Percentiles rank a stretch among this genome's conserved stretches.
These are phyloP conservation scores for Phoxinus phoxinus DNA, from an alignment of 2,113 vertebrate genomes.

Conservation along the genomic window DNA sequence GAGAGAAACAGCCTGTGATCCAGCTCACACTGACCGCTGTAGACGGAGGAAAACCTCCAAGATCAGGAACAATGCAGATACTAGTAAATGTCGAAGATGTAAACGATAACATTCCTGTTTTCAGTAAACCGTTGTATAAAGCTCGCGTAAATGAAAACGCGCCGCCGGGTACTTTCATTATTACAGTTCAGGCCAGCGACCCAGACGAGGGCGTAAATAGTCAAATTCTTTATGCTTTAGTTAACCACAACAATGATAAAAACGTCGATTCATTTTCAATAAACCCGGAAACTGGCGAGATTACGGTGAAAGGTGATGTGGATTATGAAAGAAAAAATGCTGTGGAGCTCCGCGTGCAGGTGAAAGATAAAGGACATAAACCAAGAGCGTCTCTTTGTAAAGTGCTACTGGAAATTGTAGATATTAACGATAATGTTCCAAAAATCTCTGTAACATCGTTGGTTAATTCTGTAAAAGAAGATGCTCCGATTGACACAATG, in stretches of 20 bases:
- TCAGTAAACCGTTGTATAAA: constrained; percentile 55
- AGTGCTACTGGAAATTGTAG: constrained; percentile 65
- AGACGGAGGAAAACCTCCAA: constrained; percentile 64
- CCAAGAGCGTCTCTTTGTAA: constrained; percentile 56
- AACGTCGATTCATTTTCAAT: constrained; percentile 74
- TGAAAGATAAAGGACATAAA: constrained; percentile 58
- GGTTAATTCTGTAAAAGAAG: constrained; percentile 62
- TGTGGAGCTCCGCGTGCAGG: constrained; percentile 61
- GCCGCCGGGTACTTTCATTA: constrained; percentile 52
- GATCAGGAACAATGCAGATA: constrained; percentile 55
- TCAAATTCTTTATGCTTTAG: constrained; percentile 49
- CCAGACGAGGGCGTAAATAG: constrained; percentile 65
- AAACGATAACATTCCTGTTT: constrained; percentile 76
- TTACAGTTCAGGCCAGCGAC: constrained; percentile 64
- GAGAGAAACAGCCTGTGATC: constrained; percentile 65
- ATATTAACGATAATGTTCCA: constrained; percentile 80
- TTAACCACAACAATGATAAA: constrained; percentile 69
- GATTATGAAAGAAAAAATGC: constrained; percentile 76
- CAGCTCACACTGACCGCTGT: constrained; percentile 60
- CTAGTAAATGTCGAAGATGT: constrained; percentile 65
- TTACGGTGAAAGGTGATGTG: constrained; percentile 73
- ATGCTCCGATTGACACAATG: constrained; percentile 56
- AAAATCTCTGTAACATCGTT: constrained; percentile 75
- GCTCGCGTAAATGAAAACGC: constrained; percentile 68
- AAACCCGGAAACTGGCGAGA: constrained; percentile 77